These are phyloP conservation scores for Pristionchus exspectatus DNA, from an alignment of 2,888 invertebrate species.

Conservation along the genomic window DNA sequence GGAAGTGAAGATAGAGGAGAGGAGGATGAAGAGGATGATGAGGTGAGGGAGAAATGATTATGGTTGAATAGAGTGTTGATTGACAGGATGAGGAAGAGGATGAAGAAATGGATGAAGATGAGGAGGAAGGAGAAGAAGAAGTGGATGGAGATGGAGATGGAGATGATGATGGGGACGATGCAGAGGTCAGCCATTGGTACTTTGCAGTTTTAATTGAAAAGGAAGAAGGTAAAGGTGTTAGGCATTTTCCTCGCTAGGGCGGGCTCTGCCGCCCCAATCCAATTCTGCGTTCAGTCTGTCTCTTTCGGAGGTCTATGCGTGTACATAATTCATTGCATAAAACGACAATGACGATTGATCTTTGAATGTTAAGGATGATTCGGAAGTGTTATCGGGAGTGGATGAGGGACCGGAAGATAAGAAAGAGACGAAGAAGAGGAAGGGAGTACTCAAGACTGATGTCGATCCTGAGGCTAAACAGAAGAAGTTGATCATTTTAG, in stretches of 20 bases:
- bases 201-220: no score
- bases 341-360: no score
- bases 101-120: slow-evolving; percentile 40
- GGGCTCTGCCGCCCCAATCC: no score
- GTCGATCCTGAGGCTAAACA: slow-evolving; percentile 62
- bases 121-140: slow-evolving; percentile 15
- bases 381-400: background rate
- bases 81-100: slow-evolving; percentile 7
- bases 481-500: slow-evolving; percentile 61
- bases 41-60: background rate
- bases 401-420: background rate
- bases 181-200: no score
- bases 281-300: no score
- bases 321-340: no score
- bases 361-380: background rate
- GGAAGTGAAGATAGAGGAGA: background rate
- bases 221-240: no score
- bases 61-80: no score
- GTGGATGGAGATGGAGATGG: background rate
- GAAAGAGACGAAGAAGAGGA: slow-evolving; percentile 38
- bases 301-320: no score
- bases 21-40: no score
- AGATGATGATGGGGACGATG: background rate
- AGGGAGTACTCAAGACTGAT: slow-evolving; percentile 22
- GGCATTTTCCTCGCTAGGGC: no score